These are phyloP conservation scores for Linnaemya tessellans DNA, from an alignment of 2,888 invertebrate species.

Conservation along the genomic window DNA sequence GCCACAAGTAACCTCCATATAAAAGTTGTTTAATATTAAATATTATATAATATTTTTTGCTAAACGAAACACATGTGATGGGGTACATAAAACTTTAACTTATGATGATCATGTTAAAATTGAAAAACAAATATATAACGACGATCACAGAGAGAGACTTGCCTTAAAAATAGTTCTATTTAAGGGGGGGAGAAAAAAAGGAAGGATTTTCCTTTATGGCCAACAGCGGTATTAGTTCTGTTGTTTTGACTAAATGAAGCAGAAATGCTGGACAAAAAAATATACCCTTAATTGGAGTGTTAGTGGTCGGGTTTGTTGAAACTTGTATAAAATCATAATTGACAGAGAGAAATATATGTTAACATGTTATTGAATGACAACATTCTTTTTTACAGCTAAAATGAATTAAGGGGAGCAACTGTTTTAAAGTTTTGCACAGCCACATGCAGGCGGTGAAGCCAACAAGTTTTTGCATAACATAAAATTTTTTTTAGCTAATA, in stretches of 20 bases:
- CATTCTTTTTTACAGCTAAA: conserved; percentile 1
- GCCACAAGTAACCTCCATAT: neutral
- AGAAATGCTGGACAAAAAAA: conserved; percentile 27
- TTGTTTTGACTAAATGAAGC: neutral
- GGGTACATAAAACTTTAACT: conserved; percentile 63
- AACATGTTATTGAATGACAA: conserved; percentile 41
- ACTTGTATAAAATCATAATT: neutral
- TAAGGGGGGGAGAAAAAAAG: neutral
- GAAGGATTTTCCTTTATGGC: conserved; percentile 21
- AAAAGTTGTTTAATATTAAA: conserved; percentile 15
- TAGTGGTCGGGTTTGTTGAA: conserved; percentile 46
- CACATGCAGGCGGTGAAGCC: neutral
- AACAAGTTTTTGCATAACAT: neutral
- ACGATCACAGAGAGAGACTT: conserved; percentile 36
- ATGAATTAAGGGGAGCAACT: neutral
- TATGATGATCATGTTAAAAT: conserved; percentile 41
- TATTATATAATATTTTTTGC: conserved; percentile 36
- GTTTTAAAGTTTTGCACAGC: neutral
- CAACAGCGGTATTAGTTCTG: conserved; percentile 16
- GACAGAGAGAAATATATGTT: conserved; percentile 38
- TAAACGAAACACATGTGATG: conserved; percentile 36
- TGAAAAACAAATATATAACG: neutral
- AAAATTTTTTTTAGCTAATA: neutral
- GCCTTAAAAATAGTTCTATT: conserved; percentile 35
- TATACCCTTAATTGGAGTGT: conserved; percentile 37